Percentiles rank a stretch among this genome's conserved stretches.
Conservation (phyloP, 2,797 vertebrate species). For the Orientallactaga sibirica region DNA sequence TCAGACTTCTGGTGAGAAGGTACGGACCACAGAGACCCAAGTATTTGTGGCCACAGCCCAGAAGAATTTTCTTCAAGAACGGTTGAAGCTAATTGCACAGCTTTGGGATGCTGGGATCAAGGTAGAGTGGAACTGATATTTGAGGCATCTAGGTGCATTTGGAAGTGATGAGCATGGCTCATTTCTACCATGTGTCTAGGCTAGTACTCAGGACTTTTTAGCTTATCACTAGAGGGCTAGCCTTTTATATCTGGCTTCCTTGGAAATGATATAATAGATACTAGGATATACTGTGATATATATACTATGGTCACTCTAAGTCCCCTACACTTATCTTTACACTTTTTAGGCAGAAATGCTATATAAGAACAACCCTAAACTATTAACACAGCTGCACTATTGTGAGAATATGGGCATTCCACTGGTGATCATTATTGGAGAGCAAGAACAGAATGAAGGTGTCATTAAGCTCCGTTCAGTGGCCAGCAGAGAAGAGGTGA, state of each 20-base stretch:
- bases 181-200: background rate
- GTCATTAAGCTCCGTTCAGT: slow-evolving; percentile 94
- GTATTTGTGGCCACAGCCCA: slow-evolving; percentile 96
- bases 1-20: slow-evolving; percentile 90
- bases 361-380: slow-evolving; percentile 95
- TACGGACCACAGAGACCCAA: slow-evolving; percentile 95
- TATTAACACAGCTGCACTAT: slow-evolving; percentile 95
- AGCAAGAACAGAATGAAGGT: slow-evolving; percentile 94
- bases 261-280: background rate
- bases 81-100: slow-evolving; percentile 92
- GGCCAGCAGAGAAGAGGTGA: slow-evolving; percentile 93
- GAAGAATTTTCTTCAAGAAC: slow-evolving; percentile 93
- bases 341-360: slow-evolving; percentile 93
- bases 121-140: slow-evolving; percentile 85
- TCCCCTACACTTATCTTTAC: background rate
- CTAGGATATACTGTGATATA: background rate
- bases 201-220: background rate
- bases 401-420: slow-evolving; percentile 95
- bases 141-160: background rate
- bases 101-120: slow-evolving; percentile 96
- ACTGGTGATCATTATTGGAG: slow-evolving; percentile 95
- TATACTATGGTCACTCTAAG: slow-evolving; percentile 6
- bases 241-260: background rate
- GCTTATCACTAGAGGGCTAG: slow-evolving; percentile 5
- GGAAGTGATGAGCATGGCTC: background rate